Percentiles rank a stretch among this genome's conserved stretches.
These are phyloP conservation scores for Montipora cactus DNA, from an alignment of 64 coral and sea anemone genomes.

Conservation along the genomic window DNA sequence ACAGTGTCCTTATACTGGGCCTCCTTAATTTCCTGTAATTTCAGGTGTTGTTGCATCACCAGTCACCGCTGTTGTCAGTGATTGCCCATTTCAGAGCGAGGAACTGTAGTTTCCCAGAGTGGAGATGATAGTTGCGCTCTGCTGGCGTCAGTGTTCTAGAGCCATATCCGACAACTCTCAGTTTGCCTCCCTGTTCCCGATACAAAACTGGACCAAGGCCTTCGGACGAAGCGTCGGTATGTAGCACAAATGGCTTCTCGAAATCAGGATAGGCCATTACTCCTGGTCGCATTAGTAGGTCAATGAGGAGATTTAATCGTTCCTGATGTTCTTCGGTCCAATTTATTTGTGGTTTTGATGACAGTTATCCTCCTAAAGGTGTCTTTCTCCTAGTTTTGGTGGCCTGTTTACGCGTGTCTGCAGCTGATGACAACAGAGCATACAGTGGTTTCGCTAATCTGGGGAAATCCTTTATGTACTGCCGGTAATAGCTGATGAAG, in stretches of 20 bases:
- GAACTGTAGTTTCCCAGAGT: slow-evolving; percentile 9
- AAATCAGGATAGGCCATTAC: slow-evolving; percentile 14
- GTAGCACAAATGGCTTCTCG: not conserved
- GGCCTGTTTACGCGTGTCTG: not conserved
- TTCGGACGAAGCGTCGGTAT: not conserved
- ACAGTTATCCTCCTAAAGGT: not conserved
- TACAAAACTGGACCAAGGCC: not conserved
- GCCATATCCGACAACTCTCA: slow-evolving; percentile 20
- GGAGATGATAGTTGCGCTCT: not conserved
- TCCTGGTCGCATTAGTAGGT: not conserved
- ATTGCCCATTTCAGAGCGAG: not conserved
- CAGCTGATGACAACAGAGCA: not conserved
- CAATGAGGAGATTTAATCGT: not conserved
- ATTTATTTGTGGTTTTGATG: not conserved
- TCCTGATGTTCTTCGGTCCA: slow-evolving; percentile 1
- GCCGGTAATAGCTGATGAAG: not conserved
- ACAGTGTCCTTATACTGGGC: not conserved
- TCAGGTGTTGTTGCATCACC: not conserved
- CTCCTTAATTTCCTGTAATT: slow-evolving; percentile 1
- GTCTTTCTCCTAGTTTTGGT: not conserved
- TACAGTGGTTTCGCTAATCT: no score
- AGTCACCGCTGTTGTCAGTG: not conserved
- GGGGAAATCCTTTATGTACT: no score
- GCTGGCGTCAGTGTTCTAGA: not conserved
- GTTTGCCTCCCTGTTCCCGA: not conserved